Evolutionary conservation across 2,888 invertebrate genomes (phyloP), one percentile per base, ranked within the genome.

Genomic region (Taphrorychus bicolor): DNA sequence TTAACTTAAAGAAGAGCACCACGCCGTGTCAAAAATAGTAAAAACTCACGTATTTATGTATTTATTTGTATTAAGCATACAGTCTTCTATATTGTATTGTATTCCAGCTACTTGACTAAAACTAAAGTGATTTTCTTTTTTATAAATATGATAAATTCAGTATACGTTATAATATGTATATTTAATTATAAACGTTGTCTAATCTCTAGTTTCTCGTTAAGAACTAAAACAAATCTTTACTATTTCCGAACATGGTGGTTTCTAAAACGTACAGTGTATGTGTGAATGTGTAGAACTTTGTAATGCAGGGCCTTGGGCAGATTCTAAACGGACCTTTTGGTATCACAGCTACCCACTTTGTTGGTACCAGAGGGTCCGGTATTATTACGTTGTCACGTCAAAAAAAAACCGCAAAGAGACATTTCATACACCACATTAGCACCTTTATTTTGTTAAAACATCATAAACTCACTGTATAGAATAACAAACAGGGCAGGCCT

Each of bases 51-150:
- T 66, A 66, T 63, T 56, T 75, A 75, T 75, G 79, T 77, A 77
- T 77, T 77, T 32, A 32, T 9, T 32, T 32, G 32, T 32, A 32
- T 45, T 45, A 45, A 45, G 45, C 45, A 45, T 79, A 80, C 81
- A 81, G 81, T 81, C 81, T 81, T 81, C 79, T 81, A 78, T 78
- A 74, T 75, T 77, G 76, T 79, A 78, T 77, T 75, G 72, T 76
- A 76, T 73, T 75, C 75, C 71, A 75, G 73, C 59, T 71, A 72
- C 53, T 40, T 18, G 68, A 72, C 76, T 78, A 78, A 75, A 77
- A 76, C 76, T 78, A 78, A 76, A 76, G 76, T 78, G 77, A 76
- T 76, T 74, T 73, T 68, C 64, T 32, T 45, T 19, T 70, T 48
- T 61, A 59, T 58, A 54, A 45, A 45, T 45, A 45, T 54, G 54